Evolutionary conservation across 2,888 invertebrate species (phyloP).

Genomic region (Amphiduros pacificus): DNA sequence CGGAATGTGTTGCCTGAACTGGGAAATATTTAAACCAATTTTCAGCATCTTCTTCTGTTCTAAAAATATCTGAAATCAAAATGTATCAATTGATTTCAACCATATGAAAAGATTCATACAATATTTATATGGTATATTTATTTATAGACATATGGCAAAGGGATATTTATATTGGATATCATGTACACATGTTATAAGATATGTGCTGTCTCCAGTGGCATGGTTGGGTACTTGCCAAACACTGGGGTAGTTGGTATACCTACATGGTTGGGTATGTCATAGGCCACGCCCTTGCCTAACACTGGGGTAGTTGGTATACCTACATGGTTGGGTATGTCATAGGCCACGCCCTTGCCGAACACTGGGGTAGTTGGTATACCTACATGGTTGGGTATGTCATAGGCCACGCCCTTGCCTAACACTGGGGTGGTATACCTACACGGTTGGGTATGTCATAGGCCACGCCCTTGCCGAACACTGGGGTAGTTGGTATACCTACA

Average conservation of each 20-base stretch:
- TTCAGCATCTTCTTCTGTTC: conserved; percentile 54
- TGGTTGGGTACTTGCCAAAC: conserved; percentile 46
- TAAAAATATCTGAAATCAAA: conserved; percentile 41
- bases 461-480: conserved; percentile 53
- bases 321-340: conserved; percentile 47
- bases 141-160: no score
- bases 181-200: no score
- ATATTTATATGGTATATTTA: no score
- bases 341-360: conserved; percentile 52
- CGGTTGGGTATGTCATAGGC: conserved; percentile 48
- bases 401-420: no score
- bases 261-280: conserved; percentile 47
- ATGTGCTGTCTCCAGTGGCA: no score
- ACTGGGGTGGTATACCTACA: no score
- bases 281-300: conserved; percentile 52
- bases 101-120: no score
- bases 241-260: conserved; percentile 47
- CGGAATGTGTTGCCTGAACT: conserved; percentile 44
- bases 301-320: conserved; percentile 49
- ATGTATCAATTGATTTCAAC: no score
- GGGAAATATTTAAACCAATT: conserved; percentile 47
- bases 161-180: no score
- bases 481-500: conserved; percentile 45
- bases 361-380: conserved; percentile 47
- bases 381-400: no score